A percentile compares a stretch with the other conserved stretches of the same genome.
Evolutionary conservation across 2,888 invertebrate species (phyloP).

Genomic region (Oxycera nigricornis): DNA sequence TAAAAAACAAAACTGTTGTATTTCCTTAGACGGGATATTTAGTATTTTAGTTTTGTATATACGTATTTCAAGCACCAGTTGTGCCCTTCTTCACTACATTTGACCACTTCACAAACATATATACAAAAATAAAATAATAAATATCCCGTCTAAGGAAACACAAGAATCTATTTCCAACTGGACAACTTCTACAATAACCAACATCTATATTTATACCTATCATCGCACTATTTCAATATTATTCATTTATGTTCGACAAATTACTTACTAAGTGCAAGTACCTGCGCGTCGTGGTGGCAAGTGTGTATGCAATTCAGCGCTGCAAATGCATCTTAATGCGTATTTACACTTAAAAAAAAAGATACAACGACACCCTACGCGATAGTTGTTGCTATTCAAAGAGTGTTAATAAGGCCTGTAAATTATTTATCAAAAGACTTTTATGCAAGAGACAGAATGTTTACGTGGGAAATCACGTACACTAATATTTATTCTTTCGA

Average conservation of each 20-base stretch:
- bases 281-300: neutral
- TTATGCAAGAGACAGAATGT: constrained; percentile 8
- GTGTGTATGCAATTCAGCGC: neutral
- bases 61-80: too few relatives aligned
- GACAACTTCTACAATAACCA: too few relatives aligned
- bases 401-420: constrained; percentile 25
- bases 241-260: constrained; percentile 23
- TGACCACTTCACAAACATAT: too few relatives aligned
- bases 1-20: too few relatives aligned
- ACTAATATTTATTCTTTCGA: neutral
- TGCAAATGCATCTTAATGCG: constrained; percentile 6
- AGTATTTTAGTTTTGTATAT: too few relatives aligned
- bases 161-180: too few relatives aligned
- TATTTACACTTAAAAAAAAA: neutral
- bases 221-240: neutral
- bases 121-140: too few relatives aligned
- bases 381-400: constrained; percentile 2
- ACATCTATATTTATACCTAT: too few relatives aligned
- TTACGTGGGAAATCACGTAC: constrained; percentile 30
- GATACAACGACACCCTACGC: neutral
- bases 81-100: too few relatives aligned
- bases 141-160: too few relatives aligned
- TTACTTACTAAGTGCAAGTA: constrained; percentile 30
- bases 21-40: too few relatives aligned
- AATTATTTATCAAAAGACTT: constrained; percentile 7